These are phyloP conservation scores for Aproaerema taeniolella DNA, from an alignment of 2,888 invertebrate genomes.

Conservation along the genomic window DNA sequence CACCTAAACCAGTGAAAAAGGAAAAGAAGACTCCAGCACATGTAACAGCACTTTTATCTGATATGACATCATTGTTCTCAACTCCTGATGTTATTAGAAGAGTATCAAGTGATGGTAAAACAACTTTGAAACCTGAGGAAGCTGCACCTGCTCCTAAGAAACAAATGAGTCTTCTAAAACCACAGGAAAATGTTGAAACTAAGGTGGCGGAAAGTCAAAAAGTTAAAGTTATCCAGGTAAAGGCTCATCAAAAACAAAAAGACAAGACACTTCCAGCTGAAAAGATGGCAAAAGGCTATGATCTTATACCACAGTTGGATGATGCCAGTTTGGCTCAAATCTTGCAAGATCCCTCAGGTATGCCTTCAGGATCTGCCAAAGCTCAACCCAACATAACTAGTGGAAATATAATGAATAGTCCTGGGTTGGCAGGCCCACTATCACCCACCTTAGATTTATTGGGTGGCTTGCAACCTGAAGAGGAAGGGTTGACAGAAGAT, in stretches of 20 bases:
- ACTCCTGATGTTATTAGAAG: conserved; percentile 87
- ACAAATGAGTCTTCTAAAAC: conserved; percentile 19
- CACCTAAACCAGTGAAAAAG: conserved; percentile 52
- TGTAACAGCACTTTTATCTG: conserved; percentile 70
- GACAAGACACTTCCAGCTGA: conserved; percentile 37
- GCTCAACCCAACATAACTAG: conserved; percentile 45
- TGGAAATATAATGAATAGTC: conserved; percentile 59
- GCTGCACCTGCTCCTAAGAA: conserved; percentile 39
- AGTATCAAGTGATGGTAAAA: conserved; percentile 74
- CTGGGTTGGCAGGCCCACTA: conserved; percentile 70
- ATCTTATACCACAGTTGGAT: conserved; percentile 66
- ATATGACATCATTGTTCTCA: conserved; percentile 85
- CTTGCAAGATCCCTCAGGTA: conserved; percentile 57
- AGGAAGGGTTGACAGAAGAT: conserved; percentile 82
- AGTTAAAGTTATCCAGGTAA: conserved; percentile 31
- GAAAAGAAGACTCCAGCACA: conserved; percentile 80
- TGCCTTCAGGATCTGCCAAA: conserved; percentile 40
- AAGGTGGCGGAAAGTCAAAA: conserved; percentile 28
- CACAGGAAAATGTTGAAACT: conserved; percentile 14
- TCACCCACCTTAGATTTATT: conserved; percentile 78
- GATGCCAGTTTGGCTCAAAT: conserved; percentile 70
- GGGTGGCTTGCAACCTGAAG: conserved; percentile 79
- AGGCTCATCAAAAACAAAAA: conserved; percentile 42
- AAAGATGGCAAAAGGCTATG: conserved; percentile 50
- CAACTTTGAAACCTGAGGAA: conserved; percentile 67